These are phyloP conservation scores for Orthosia incerta DNA, from an alignment of 2,888 invertebrate genomes.

Conservation along the genomic window DNA sequence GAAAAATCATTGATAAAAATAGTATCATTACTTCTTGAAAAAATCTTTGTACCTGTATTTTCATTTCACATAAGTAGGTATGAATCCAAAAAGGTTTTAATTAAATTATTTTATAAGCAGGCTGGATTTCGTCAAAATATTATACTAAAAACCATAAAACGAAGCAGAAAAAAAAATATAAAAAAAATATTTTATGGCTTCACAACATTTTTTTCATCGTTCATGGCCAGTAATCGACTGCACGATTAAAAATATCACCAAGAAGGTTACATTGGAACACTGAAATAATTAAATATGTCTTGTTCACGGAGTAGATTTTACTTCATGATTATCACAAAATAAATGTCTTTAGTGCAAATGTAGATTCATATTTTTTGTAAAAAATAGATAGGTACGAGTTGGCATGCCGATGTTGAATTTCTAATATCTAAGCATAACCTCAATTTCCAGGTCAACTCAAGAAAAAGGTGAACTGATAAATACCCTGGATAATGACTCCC, in stretches of 20 bases:
- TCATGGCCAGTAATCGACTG: neutral
- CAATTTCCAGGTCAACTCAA: constrained; percentile 92
- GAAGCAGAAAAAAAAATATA: neutral
- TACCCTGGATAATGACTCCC: constrained; percentile 93
- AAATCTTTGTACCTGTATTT: no score
- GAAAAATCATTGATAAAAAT: no score
- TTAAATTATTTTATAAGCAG: neutral
- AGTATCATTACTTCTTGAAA: no score
- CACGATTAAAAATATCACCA: neutral
- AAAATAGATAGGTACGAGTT: neutral
- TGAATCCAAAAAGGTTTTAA: neutral
- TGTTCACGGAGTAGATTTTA: neutral
- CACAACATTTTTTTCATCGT: neutral
- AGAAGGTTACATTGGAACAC: neutral
- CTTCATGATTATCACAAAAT: neutral
- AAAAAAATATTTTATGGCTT: neutral
- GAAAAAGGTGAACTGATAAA: constrained; percentile 93
- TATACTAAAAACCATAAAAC: neutral
- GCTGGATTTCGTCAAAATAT: neutral
- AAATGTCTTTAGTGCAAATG: neutral
- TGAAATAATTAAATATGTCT: neutral
- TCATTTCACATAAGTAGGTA: no score
- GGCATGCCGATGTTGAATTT: neutral
- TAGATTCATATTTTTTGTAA: neutral
- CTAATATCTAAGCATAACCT: neutral